Base-by-base conservation (phyloP, 2,888 invertebrate genomes). In the Hirtodrosophila trivittata region DNA sequence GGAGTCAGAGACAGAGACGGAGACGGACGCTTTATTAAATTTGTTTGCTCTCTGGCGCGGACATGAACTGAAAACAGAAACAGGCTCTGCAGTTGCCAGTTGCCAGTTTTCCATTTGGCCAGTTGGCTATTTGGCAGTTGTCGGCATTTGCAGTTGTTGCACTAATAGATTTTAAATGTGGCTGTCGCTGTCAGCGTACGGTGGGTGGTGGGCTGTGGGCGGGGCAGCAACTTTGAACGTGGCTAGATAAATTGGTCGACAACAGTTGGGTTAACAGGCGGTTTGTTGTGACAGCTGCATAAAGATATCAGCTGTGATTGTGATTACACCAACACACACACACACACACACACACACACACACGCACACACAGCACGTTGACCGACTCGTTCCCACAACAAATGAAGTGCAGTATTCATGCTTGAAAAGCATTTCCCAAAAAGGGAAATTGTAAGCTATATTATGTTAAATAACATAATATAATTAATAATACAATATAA, bases 161-260 rank as follows among this genome's bases (percentile, higher is more conserved):
- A 63, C 80, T 82, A 80, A 80, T 85, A 85, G 86, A 82, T 80
- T 85, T 85, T 64, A 82, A 85, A 85, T 82, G 78, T 65, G 78
- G 65, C 86, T 78, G 78, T 66, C 76, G 75, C 80, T 80, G 78
- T 75, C 86, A 69, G 86, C 86, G 51, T n/a, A 57, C 51, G 28
- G 16, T 13, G 9, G 25, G 45, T 10, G 37, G 37, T 45, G 46
- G 49, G 55, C 33, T 33, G 38, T 52, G 52, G 55, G 45, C 13
- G 59, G 21, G 14, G 57, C 35, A 13, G 25, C 47, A 33, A 50
- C 47, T 49, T 42, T 66, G 59, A 77, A 51, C 51, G 72, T 33
- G 65, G 52, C 80, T 18, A 69, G 82, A 77, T 82, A 66, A 69
- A 72, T 77, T 76, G 78, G 54, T 37, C 68, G 68, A 67, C 52